Percentiles rank a stretch among this genome's conserved stretches.
These are phyloP conservation scores for Podargus strigoides DNA, from an alignment of 2,797 vertebrate species.

Conservation along the genomic window DNA sequence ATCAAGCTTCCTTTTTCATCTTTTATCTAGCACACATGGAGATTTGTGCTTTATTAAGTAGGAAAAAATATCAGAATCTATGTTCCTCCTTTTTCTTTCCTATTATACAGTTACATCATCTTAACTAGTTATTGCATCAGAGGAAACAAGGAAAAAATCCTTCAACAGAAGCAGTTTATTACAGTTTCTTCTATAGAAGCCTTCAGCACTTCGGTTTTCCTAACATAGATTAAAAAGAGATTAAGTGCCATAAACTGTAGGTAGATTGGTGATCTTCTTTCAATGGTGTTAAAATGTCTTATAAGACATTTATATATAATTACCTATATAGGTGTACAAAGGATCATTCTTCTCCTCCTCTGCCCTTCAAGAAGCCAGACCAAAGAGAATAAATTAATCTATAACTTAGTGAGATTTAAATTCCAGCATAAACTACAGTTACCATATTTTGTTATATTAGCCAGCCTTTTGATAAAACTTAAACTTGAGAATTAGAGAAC, in stretches of 20 bases:
- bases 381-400: neutral
- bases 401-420: neutral
- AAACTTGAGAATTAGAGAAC: neutral
- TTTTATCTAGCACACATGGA: neutral
- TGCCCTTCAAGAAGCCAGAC: slow-evolving; percentile 14
- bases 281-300: slow-evolving; percentile 7
- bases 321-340: neutral
- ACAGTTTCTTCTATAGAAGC: neutral
- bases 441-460: neutral
- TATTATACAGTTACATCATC: neutral
- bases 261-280: neutral
- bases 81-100: neutral
- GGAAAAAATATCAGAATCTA: neutral
- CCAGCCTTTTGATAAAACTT: neutral
- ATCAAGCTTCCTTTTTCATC: neutral
- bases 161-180: neutral
- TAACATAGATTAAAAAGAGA: neutral
- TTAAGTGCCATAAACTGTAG: slow-evolving; percentile 12
- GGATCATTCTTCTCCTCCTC: neutral
- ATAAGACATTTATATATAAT: neutral
- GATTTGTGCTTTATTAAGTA: neutral
- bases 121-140: neutral
- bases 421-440: neutral
- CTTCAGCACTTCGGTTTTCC: neutral
- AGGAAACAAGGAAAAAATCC: neutral